Evolutionary conservation across 1,140 invertebrate species (phyloP).

Genomic region (Drosophila nannoptera): DNA sequence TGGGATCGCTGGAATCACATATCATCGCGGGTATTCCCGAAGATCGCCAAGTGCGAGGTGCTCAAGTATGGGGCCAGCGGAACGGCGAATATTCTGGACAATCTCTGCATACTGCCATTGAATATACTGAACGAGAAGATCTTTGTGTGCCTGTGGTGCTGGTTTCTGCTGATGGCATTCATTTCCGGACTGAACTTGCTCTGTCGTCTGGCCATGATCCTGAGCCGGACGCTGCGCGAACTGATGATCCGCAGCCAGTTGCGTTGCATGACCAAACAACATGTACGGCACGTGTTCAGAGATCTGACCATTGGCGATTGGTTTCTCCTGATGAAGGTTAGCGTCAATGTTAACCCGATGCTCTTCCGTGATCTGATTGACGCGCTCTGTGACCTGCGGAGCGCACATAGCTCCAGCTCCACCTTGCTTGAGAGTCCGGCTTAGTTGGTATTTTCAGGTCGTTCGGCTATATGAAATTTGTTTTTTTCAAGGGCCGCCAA

Average conservation of each 20-base stretch:
- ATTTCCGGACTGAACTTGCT: constrained; percentile 84
- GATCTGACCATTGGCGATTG: constrained; percentile 83
- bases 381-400: constrained; percentile 79
- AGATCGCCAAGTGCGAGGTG: constrained; percentile 88
- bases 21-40: constrained; percentile 84
- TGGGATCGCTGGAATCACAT: constrained; percentile 80
- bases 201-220: constrained; percentile 79
- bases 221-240: constrained; percentile 60
- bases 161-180: constrained; percentile 86
- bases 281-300: constrained; percentile 52
- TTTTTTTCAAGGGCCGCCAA: not conserved
- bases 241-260: constrained; percentile 81
- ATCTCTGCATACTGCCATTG: constrained; percentile 86
- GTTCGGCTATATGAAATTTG: not conserved
- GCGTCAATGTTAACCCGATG: constrained; percentile 84
- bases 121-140: constrained; percentile 91
- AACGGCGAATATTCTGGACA: constrained; percentile 82
- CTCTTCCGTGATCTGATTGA: constrained; percentile 82
- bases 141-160: constrained; percentile 89
- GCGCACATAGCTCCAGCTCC: constrained; percentile 33
- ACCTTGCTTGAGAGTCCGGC: constrained; percentile 51
- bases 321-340: constrained; percentile 85
- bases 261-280: constrained; percentile 58
- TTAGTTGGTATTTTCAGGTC: constrained; percentile 14
- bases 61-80: constrained; percentile 84